Conservation (phyloP, 2,113 vertebrate genomes). For the Bubo blakistoni region DNA sequence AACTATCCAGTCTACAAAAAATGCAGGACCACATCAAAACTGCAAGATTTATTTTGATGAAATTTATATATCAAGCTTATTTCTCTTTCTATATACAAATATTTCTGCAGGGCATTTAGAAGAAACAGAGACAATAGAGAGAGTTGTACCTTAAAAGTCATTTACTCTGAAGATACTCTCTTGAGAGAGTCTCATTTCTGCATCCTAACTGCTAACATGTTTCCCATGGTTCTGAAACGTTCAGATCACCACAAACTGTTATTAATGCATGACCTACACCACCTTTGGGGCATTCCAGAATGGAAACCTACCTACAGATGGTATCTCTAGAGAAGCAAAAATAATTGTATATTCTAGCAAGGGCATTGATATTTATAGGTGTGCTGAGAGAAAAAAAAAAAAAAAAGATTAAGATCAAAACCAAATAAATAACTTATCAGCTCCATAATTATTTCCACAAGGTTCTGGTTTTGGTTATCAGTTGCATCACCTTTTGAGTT, state of each 20-base stretch:
- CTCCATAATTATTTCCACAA: constrained; percentile 81
- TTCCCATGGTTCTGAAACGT: neutral
- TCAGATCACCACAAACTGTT: neutral
- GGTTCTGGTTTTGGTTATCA: constrained; percentile 66
- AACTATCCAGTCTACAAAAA: neutral
- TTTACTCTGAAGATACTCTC: neutral
- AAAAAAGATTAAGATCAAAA: neutral
- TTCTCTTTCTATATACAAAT: neutral
- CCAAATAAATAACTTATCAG: constrained; percentile 67
- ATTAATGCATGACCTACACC: neutral
- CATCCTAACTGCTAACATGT: neutral
- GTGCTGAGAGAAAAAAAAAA: neutral
- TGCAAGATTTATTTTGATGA: neutral
- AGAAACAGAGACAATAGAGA: neutral
- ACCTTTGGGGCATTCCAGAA: neutral
- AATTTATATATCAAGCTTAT: neutral
- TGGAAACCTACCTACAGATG: neutral
- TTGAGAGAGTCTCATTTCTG: neutral
- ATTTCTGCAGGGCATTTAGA: neutral
- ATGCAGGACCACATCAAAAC: neutral
- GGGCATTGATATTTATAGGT: neutral
- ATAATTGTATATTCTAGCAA: neutral
- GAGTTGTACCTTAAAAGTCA: neutral
- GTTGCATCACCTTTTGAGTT: constrained; percentile 70
- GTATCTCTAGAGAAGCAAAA: neutral